Base-by-base conservation (phyloP, 2,797 vertebrate genomes). In the Mus minutoides region DNA sequence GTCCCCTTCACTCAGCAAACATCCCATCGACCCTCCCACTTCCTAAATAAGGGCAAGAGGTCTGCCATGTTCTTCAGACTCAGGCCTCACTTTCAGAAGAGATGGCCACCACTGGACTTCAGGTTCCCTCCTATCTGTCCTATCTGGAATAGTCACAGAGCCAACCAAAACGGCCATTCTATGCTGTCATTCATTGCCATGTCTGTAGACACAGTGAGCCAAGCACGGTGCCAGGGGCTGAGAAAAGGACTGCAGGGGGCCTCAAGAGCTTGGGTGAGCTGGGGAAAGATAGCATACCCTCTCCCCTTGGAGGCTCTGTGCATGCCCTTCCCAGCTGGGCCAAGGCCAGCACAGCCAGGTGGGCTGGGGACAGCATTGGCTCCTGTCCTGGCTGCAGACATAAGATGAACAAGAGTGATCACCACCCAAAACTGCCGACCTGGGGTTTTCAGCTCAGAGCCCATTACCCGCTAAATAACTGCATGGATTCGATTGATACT, bases 401-500 rank as follows among this genome's bases (percentile, higher is more conserved):
- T 78, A 26, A 49, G 56, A 9, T 3, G 1, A 56, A n/a, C 86
- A 16, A 76, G 54, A 43, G 56, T 2, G 19, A 82, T 34, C 19
- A 16, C 31, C 58, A 64, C 43, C 34, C 29, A 90, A 91, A 94
- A 88, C 93, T 87, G 92, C 95, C 2, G 0, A 84, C 85, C 56
- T 73, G 37, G 49, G 58, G 80, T 76, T 75, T 93, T 60, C 90
- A 76, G 19, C 88, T 0, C 2, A 17, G 58, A 5, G 86, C 85
- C 85, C 77, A 0, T 78, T 95, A 89, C 60, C 91, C 40, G 56
- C 91, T 73, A 14, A 96, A 85, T 92, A 93, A 77, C 86, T 2
- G 2, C 80, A 90, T 95, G 0, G n/a, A 96, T 96, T 87, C 0
- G 0, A 73, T 52, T 76, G 89, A 11, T 89, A 83, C 87, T 49